Conservation (phyloP, 2,113 vertebrate species). For the Gallinago paraguaiae region DNA sequence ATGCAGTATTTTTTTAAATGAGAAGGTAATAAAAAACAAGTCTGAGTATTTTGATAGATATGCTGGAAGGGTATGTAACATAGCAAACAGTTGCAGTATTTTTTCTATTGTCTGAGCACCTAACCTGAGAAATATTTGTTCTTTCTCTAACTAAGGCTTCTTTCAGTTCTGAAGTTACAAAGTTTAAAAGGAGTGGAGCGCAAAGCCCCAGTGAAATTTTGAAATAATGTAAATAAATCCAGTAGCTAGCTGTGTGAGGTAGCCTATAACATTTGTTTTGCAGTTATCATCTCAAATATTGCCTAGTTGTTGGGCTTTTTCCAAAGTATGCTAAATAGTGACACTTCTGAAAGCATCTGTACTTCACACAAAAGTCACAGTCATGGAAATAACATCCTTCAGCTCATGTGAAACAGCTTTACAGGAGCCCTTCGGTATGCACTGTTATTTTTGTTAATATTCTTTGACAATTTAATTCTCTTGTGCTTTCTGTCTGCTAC, state of each 20-base stretch:
- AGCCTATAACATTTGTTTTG: background rate
- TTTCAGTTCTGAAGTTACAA: background rate
- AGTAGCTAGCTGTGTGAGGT: background rate
- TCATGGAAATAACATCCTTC: background rate
- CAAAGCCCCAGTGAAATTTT: constrained; percentile 3
- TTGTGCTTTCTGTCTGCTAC: background rate
- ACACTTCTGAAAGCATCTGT: background rate
- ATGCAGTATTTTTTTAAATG: constrained; percentile 55
- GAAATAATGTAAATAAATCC: constrained; percentile 33
- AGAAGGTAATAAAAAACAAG: background rate
- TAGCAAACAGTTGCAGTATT: constrained; percentile 42
- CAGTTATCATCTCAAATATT: background rate
- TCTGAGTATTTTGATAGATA: constrained; percentile 53
- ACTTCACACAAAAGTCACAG: background rate
- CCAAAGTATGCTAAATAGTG: background rate
- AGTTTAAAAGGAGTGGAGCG: background rate
- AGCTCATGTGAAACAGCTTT: background rate
- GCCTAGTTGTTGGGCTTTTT: background rate
- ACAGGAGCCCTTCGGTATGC: background rate
- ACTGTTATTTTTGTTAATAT: background rate
- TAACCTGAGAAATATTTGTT: background rate
- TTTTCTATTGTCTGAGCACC: constrained; percentile 13
- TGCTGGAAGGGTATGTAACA: background rate
- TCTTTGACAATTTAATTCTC: background rate
- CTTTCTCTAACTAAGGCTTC: background rate